phyloP scores from a whole-genome alignment of 1,140 invertebrate genomes.

The Thaumatotibia leucotreta region DNA sequence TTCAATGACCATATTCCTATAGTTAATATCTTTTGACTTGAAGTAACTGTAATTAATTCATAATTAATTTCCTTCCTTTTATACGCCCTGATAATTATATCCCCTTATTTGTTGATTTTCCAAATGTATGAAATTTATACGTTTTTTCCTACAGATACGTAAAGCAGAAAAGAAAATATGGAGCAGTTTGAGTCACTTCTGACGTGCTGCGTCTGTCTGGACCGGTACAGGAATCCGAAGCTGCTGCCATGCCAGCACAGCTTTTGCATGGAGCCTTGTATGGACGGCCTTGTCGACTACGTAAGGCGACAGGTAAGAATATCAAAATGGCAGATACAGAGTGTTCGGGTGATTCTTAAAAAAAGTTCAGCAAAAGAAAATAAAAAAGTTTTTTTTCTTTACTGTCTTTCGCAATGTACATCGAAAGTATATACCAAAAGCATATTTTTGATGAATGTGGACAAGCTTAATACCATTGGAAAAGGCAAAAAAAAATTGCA shows the following conservation, averaged over 20 bases:
- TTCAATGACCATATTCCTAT: background rate
- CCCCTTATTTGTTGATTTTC: background rate
- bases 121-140: background rate
- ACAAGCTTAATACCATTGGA: too few relatives aligned
- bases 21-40: background rate
- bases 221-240: conserved; percentile 97
- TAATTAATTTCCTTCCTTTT: too few relatives aligned
- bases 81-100: background rate
- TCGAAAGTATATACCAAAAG: too few relatives aligned
- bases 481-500: too few relatives aligned
- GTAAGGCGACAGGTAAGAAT: conserved; percentile 89
- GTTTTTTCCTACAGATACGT: conserved; percentile 52
- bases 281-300: conserved; percentile 97
- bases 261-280: conserved; percentile 98
- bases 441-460: too few relatives aligned
- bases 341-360: too few relatives aligned
- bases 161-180: conserved; percentile 79
- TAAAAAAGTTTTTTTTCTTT: too few relatives aligned
- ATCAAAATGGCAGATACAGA: too few relatives aligned
- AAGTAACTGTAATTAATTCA: background rate
- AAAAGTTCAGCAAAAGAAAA: too few relatives aligned
- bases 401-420: too few relatives aligned
- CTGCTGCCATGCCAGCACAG: conserved; percentile 99
- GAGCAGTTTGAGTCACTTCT: conserved; percentile 98
- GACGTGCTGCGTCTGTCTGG: conserved; percentile 98